Evolutionary conservation across 2,888 invertebrate species (phyloP).

Genomic region (Ceramica pisi): DNA sequence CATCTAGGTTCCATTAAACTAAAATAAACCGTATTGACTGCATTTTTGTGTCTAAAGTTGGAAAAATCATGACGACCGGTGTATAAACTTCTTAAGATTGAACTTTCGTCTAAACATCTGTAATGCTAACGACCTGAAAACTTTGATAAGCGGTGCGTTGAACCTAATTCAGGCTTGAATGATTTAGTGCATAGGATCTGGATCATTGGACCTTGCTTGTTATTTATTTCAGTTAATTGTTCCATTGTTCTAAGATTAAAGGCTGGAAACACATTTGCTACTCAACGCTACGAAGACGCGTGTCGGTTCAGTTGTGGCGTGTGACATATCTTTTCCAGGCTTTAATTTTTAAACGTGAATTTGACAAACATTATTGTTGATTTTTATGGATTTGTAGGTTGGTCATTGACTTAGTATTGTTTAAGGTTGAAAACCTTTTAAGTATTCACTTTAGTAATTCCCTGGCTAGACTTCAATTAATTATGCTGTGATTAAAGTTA

Average conservation of each 20-base stretch:
- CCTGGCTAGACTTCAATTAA: constrained; percentile 8
- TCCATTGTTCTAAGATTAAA: constrained; percentile 30
- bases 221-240: constrained; percentile 34
- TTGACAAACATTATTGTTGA: not conserved
- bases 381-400: not conserved
- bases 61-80: not conserved
- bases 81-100: constrained; percentile 13
- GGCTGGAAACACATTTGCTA: constrained; percentile 1
- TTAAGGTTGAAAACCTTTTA: constrained; percentile 20
- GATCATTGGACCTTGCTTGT: constrained; percentile 37
- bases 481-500: constrained; percentile 7
- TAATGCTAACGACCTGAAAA: constrained; percentile 49
- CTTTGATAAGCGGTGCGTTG: constrained; percentile 60
- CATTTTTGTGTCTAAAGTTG: not conserved
- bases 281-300: not conserved
- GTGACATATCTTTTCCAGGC: not conserved
- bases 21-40: no score
- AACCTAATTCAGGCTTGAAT: constrained; percentile 43
- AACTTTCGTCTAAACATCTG: constrained; percentile 47
- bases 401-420: constrained; percentile 4
- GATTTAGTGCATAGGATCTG: constrained; percentile 29
- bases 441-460: constrained; percentile 5
- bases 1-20: no score
- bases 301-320: not conserved
- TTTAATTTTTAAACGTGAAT: constrained; percentile 1